Evolutionary conservation across 2,113 vertebrate genomes (phyloP), one percentile per base, ranked within the genome.

Genomic region (Drymodes brunneopygia): DNA sequence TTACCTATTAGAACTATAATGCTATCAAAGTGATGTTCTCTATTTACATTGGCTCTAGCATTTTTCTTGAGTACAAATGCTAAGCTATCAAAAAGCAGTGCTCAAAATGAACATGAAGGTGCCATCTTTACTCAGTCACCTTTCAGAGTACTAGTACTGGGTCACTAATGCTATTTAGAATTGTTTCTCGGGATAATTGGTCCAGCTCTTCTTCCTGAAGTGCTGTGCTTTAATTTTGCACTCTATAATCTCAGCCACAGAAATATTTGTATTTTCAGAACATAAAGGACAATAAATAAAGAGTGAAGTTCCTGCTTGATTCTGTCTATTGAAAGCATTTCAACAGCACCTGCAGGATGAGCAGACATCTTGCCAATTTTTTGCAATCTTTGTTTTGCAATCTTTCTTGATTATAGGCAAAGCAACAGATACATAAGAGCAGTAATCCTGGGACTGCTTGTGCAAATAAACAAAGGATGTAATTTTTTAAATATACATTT

Each of bases 201-300:
- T 78, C 33, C 48, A 53, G 40, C 66, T 81, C 45, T 85, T 79
- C 60, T 44, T 89, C 25, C 80, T 71, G 24, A 86, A 88, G 75
- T 58, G 48, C 83, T 64, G 38, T 16, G 69, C 91, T 93, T 92
- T 88, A 81, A 92, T 95, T 86, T 88, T 91, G 78, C 56, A 45
- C 73, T 92, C 64, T 31, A 28, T 71, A 77, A 83, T 80, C 69
- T 81, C 69, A 40, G 91, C 45, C 86, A 78, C n/a, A 67, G 83
- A 93, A 90, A 81, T 61, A 81, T 44, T 60, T 74, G 40, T 81
- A 64, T 91, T 88, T 94, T 91, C 75, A 64, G 60, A 84, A 70
- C 15, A 58, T 48, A 61, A 83, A 88, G 72, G 35, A 88, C 44
- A 80, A 50, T 62, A 88, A 80, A 88, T 44, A 61, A 50, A 80